Percentiles rank a stretch among this genome's conserved stretches.
Evolutionary conservation across 1,140 invertebrate genomes (phyloP).

Genomic region (Scylla paramamosain): DNA sequence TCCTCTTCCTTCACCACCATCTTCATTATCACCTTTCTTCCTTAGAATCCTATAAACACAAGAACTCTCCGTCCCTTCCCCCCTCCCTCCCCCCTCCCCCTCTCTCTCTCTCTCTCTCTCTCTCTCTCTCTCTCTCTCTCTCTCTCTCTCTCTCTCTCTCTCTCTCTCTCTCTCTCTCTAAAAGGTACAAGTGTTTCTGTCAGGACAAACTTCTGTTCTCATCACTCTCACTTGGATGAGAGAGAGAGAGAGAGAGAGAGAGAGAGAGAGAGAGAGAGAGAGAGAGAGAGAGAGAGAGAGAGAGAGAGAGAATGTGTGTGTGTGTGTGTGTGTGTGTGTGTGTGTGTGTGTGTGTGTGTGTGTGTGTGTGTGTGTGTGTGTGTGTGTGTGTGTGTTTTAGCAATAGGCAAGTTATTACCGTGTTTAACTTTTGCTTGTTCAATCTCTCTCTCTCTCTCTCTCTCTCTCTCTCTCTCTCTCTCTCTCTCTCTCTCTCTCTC

Average conservation of each 20-base stretch:
- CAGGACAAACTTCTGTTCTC: background rate
- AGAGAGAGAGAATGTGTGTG: too few relatives aligned
- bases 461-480: background rate
- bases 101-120: slow-evolving; percentile 3
- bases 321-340: too few relatives aligned
- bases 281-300: too few relatives aligned
- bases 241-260: too few relatives aligned
- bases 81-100: background rate
- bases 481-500: too few relatives aligned
- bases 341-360: too few relatives aligned
- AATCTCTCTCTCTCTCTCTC: background rate
- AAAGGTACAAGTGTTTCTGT: background rate
- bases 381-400: too few relatives aligned
- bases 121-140: background rate
- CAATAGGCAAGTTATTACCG: too few relatives aligned
- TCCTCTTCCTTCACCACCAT: background rate
- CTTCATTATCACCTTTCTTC: background rate
- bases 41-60: background rate
- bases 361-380: too few relatives aligned
- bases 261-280: too few relatives aligned
- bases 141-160: slow-evolving; percentile 16
- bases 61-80: background rate
- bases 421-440: too few relatives aligned
- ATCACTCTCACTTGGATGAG: background rate
- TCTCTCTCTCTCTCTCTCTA: background rate